phyloP scores from a whole-genome alignment of 2,113 vertebrate genomes.

The Ptilonorhynchus violaceus region DNA sequence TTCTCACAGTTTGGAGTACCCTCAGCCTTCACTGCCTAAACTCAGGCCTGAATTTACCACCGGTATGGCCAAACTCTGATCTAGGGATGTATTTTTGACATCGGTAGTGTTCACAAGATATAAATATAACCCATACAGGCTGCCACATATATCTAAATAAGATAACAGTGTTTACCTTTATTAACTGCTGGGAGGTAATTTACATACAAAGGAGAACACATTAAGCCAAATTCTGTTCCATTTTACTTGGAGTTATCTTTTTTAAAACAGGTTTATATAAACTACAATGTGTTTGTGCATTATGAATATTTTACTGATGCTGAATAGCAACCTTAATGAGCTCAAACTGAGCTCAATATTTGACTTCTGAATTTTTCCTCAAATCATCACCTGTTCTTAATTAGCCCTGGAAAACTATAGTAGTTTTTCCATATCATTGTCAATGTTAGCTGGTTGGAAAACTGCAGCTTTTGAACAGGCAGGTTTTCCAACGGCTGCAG shows the following conservation, averaged over 20 bases:
- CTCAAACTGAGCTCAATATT: slow-evolving; percentile 58
- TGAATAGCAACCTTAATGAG: slow-evolving; percentile 62
- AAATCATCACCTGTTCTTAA: slow-evolving; percentile 67
- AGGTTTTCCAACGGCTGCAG: neutral
- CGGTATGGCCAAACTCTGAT: neutral
- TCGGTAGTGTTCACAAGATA: neutral
- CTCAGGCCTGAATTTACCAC: neutral
- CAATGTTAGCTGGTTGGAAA: neutral
- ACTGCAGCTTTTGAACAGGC: slow-evolving; percentile 15
- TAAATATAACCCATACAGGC: neutral
- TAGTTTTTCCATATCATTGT: neutral
- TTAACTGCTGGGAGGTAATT: slow-evolving; percentile 14
- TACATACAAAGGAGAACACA: neutral
- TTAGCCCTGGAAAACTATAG: slow-evolving; percentile 49
- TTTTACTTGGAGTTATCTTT: slow-evolving; percentile 31
- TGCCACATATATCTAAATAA: neutral
- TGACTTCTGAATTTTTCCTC: slow-evolving; percentile 56
- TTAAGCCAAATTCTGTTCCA: slow-evolving; percentile 2
- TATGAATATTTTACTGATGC: slow-evolving; percentile 60
- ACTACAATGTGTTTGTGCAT: slow-evolving; percentile 43
- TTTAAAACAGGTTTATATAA: slow-evolving; percentile 44
- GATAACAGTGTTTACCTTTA: slow-evolving; percentile 21
- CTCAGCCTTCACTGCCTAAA: neutral
- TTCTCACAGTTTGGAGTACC: neutral
- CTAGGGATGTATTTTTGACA: neutral